These are phyloP conservation scores for Tachyglossus aculeatus DNA, from an alignment of 2,797 vertebrate species.

Conservation along the genomic window DNA sequence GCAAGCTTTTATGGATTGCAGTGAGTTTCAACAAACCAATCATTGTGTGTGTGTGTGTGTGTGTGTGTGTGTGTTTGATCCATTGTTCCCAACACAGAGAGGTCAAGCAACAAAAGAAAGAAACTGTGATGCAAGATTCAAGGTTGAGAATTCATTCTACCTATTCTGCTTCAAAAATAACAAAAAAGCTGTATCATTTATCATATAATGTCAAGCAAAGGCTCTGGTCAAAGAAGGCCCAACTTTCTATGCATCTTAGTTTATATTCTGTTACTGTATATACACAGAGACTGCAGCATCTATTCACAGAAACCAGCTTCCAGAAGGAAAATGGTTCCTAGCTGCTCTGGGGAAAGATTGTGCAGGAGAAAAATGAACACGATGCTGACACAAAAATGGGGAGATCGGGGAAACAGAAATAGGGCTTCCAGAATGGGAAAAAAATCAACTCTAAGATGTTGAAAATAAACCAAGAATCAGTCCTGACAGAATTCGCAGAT, in stretches of 20 bases:
- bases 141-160: slow-evolving; percentile 65
- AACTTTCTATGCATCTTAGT: slow-evolving; percentile 73
- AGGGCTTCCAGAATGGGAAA: slow-evolving; percentile 58
- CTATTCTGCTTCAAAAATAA: slow-evolving; percentile 63
- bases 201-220: slow-evolving; percentile 71
- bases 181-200: slow-evolving; percentile 66
- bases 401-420: slow-evolving; percentile 13
- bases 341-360: slow-evolving; percentile 40
- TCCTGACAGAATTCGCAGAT: slow-evolving; percentile 57
- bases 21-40: slow-evolving; percentile 81
- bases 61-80: slow-evolving; percentile 50
- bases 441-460: slow-evolving; percentile 62
- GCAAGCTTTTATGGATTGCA: slow-evolving; percentile 94
- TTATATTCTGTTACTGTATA: slow-evolving; percentile 77
- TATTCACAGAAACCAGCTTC: slow-evolving; percentile 65
- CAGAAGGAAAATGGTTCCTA: slow-evolving; percentile 67
- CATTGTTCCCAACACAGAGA: slow-evolving; percentile 75
- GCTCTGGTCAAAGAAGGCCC: slow-evolving; percentile 74
- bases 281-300: slow-evolving; percentile 75
- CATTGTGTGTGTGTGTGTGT: slow-evolving; percentile 60
- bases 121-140: slow-evolving; percentile 67
- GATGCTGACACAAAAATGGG: slow-evolving; percentile 15
- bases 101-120: slow-evolving; percentile 70
- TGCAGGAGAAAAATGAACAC: slow-evolving; percentile 41
- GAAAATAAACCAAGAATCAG: slow-evolving; percentile 61